Evolutionary conservation across 2,888 invertebrate species (phyloP).

Genomic region (Cheilosia vulpina): DNA sequence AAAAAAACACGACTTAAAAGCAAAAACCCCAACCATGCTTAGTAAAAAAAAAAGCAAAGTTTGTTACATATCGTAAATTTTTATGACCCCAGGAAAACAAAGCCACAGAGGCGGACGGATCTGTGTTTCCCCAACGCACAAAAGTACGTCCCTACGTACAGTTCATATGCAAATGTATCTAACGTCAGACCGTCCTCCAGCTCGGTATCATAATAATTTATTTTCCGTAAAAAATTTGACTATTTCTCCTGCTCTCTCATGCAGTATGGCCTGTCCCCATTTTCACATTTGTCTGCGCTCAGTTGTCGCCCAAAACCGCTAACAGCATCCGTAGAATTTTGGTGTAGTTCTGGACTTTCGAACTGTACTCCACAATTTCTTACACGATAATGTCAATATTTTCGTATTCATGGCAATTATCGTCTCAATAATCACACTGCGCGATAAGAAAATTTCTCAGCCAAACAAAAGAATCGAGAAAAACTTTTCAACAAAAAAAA

Average conservation of each 20-base stretch:
- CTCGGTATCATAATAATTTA: slow-evolving; percentile 64
- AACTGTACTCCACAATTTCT: slow-evolving; percentile 7
- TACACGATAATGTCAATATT: slow-evolving; percentile 65
- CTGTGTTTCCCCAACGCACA: slow-evolving; percentile 39
- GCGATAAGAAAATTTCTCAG: slow-evolving; percentile 55
- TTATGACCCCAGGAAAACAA: slow-evolving; percentile 36
- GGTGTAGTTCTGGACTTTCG: too few species aligned
- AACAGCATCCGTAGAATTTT: slow-evolving; percentile 2
- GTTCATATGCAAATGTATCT: slow-evolving; percentile 63
- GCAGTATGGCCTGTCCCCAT: slow-evolving; percentile 18
- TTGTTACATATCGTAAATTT: slow-evolving; percentile 24
- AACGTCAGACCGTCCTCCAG: slow-evolving; percentile 19
- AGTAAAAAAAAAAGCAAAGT: background rate
- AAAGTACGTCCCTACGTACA: slow-evolving; percentile 15
- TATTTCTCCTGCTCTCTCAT: slow-evolving; percentile 65
- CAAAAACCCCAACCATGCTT: background rate
- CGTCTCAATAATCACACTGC: slow-evolving; percentile 71
- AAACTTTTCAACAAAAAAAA: slow-evolving; percentile 10
- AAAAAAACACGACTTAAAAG: background rate
- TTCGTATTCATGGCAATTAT: slow-evolving; percentile 73
- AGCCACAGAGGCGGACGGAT: slow-evolving; percentile 11
- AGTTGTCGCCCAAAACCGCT: slow-evolving; percentile 12
- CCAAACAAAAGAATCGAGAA: slow-evolving; percentile 16
- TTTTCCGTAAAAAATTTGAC: slow-evolving; percentile 70
- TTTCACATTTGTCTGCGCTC: background rate